phyloP scores from a whole-genome alignment of 2,888 invertebrate genomes.

The Pseudanteris insignis region DNA sequence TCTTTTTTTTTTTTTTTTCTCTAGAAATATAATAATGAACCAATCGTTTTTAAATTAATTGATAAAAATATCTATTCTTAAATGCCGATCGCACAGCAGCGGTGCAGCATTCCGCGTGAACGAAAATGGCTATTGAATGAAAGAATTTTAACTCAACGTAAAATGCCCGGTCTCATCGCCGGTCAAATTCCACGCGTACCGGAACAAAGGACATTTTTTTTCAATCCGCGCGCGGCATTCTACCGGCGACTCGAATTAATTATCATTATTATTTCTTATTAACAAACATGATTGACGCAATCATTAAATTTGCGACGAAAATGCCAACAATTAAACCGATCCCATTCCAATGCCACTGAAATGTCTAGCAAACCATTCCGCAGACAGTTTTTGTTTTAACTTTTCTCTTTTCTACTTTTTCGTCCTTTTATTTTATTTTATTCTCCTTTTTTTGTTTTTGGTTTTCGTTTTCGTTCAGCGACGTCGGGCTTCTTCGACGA shows the following conservation, averaged over 20 bases:
- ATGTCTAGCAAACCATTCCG: constrained; percentile 44
- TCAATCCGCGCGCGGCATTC: constrained; percentile 15
- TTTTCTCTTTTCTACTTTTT: constrained; percentile 14
- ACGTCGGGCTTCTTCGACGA: constrained; percentile 35
- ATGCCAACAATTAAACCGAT: constrained; percentile 42
- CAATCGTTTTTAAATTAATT: too few relatives aligned
- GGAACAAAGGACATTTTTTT: constrained; percentile 12
- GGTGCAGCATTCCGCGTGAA: too few relatives aligned
- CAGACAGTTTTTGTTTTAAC: constrained; percentile 6
- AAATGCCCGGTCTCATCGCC: too few relatives aligned
- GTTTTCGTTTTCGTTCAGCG: not conserved
- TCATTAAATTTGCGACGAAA: constrained; percentile 43
- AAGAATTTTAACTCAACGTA: too few relatives aligned
- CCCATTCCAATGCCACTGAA: constrained; percentile 34
- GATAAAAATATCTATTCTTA: too few relatives aligned
- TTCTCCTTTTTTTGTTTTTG: not conserved
- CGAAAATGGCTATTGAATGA: too few relatives aligned
- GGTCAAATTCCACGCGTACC: not conserved
- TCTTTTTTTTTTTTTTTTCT: too few relatives aligned
- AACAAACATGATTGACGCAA: constrained; percentile 39
- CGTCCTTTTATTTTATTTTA: constrained; percentile 12
- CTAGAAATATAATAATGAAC: too few relatives aligned
- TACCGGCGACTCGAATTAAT: constrained; percentile 22
- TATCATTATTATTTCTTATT: constrained; percentile 37
- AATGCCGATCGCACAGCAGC: too few relatives aligned